Evolutionary conservation across 2,113 vertebrate species (phyloP).

Genomic region (Actinemys pallida): DNA sequence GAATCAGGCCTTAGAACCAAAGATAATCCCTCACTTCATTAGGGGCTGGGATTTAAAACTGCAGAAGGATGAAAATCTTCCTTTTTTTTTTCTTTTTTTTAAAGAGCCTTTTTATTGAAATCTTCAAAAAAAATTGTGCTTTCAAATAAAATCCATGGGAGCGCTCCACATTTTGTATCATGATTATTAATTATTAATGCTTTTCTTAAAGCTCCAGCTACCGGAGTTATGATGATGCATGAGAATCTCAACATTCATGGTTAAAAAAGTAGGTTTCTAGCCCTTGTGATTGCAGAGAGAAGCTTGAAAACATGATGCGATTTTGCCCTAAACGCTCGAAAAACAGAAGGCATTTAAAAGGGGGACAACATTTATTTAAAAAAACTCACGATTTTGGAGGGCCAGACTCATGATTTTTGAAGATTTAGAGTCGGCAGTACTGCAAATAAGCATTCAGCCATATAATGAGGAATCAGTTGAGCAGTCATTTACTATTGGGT

Average conservation of each 20-base stretch:
- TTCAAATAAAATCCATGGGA: too few relatives aligned
- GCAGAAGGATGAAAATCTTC: slow-evolving; percentile 22
- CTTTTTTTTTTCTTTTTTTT: not conserved
- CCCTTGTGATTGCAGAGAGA: not conserved
- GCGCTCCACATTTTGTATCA: not conserved
- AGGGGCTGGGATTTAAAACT: slow-evolving; percentile 22
- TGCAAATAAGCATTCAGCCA: not conserved
- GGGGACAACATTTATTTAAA: not conserved
- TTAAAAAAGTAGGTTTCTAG: not conserved
- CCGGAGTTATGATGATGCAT: not conserved
- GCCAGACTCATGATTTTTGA: not conserved
- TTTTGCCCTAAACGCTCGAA: not conserved
- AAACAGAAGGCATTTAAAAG: not conserved
- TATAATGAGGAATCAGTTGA: not conserved
- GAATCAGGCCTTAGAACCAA: not conserved
- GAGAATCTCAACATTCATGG: not conserved
- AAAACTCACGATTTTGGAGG: not conserved
- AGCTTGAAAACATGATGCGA: slow-evolving; percentile 1
- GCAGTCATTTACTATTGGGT: not conserved
- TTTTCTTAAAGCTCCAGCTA: not conserved
- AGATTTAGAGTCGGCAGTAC: not conserved
- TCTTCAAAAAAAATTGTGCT: not conserved
- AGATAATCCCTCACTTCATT: slow-evolving; percentile 21
- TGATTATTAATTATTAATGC: slow-evolving; percentile 19
- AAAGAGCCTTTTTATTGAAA: slow-evolving; percentile 31